Conservation (phyloP, 2,797 vertebrate species). For the Gymnoscopelus braueri region DNA sequence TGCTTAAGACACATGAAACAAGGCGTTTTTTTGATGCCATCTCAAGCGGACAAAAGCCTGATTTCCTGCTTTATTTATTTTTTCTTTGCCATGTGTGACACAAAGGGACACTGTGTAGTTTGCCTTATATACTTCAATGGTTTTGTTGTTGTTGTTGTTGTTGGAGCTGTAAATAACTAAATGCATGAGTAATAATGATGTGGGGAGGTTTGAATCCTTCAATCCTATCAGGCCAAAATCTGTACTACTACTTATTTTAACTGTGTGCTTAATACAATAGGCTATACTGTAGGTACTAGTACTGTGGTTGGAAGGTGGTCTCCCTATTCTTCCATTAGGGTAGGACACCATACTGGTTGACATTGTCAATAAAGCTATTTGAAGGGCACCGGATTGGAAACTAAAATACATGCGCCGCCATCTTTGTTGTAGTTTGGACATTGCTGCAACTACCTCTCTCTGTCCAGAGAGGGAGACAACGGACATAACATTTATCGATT, state of each 20-base stretch:
- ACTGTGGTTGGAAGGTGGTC: no score
- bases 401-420: no score
- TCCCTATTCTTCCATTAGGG: no score
- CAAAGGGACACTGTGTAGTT: conserved; percentile 79
- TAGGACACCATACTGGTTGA: no score
- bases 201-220: conserved; percentile 47
- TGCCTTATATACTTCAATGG: conserved; percentile 73
- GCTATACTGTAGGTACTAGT: no score
- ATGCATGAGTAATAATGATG: conserved; percentile 71
- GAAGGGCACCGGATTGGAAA: no score
- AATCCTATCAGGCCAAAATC: conserved; percentile 50
- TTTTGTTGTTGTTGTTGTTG: conserved; percentile 59
- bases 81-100: conserved; percentile 63
- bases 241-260: conserved; percentile 28
- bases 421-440: no score
- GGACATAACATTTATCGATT: no score
- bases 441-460: no score
- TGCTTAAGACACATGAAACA: conserved; percentile 88
- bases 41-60: conserved; percentile 82
- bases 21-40: conserved; percentile 80
- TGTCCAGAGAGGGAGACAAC: no score
- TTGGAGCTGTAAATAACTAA: conserved; percentile 79
- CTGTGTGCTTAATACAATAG: no score
- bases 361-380: no score
- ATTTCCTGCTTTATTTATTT: conserved; percentile 77